Conservation (phyloP, 2,888 invertebrate genomes). For the Cyclophora albipunctata region DNA sequence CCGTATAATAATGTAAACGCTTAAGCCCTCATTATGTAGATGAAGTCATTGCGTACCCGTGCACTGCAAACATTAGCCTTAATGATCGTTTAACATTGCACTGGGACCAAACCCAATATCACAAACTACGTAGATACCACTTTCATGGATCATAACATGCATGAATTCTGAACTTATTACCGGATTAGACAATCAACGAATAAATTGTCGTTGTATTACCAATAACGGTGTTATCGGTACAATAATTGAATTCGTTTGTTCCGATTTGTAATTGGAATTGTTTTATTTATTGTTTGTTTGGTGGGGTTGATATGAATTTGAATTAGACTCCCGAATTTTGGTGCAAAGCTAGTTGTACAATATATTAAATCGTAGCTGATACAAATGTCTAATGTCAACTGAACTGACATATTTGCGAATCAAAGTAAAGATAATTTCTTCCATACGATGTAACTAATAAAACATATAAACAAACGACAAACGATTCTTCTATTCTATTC, state of each 20-base stretch:
- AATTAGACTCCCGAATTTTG: too few species aligned
- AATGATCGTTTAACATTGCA: slow-evolving; percentile 7
- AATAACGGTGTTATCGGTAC: neutral
- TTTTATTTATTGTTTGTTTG: too few species aligned
- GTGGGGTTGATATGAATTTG: too few species aligned
- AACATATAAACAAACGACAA: too few species aligned
- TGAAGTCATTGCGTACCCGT: slow-evolving; percentile 13
- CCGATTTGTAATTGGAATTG: too few species aligned
- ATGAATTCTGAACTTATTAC: slow-evolving; percentile 1
- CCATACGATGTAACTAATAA: too few species aligned
- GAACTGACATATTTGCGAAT: too few species aligned
- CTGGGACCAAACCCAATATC: slow-evolving; percentile 1
- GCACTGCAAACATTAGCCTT: slow-evolving; percentile 3
- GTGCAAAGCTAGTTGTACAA: too few species aligned
- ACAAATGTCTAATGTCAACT: neutral
- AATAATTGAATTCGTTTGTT: too few species aligned
- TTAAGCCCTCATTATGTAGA: slow-evolving; percentile 15
- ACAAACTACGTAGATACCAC: neutral
- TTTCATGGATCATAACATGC: slow-evolving; percentile 2
- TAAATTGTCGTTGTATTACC: neutral
- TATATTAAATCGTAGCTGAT: too few species aligned
- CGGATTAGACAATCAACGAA: slow-evolving; percentile 1
- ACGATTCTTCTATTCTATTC: too few species aligned
- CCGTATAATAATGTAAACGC: neutral
- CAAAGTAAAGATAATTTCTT: too few species aligned